phyloP scores from a whole-genome alignment of 2,113 vertebrate genomes.

The Serinus canaria region DNA sequence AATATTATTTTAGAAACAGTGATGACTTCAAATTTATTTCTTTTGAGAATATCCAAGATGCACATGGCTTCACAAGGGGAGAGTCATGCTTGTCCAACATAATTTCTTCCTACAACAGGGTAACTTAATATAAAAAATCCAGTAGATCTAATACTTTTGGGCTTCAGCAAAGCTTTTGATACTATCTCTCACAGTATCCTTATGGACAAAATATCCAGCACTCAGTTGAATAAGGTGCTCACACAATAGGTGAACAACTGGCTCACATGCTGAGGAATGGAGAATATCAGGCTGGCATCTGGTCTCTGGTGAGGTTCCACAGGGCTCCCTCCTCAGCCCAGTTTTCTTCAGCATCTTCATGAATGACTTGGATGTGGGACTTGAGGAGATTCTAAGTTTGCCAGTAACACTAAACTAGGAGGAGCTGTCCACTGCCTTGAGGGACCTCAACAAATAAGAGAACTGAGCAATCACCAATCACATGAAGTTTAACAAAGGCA shows the following conservation, averaged over 20 bases:
- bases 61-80: background rate
- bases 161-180: background rate
- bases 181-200: background rate
- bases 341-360: background rate
- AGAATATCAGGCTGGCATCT: background rate
- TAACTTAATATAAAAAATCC: background rate
- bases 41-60: background rate
- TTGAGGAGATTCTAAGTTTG: background rate
- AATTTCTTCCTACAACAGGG: background rate
- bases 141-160: background rate
- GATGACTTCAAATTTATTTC: background rate
- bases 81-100: background rate
- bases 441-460: background rate
- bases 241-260: background rate
- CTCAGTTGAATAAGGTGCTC: background rate
- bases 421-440: fast-evolving
- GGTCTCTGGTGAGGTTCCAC: fast-evolving
- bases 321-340: background rate
- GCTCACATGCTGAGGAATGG: background rate
- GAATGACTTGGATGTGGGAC: background rate
- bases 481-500: background rate
- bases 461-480: background rate
- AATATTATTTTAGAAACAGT: background rate
- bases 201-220: background rate
- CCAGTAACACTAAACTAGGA: background rate